Evolutionary conservation across 2,797 vertebrate species (phyloP).

Genomic region (Miichthys miiuy): DNA sequence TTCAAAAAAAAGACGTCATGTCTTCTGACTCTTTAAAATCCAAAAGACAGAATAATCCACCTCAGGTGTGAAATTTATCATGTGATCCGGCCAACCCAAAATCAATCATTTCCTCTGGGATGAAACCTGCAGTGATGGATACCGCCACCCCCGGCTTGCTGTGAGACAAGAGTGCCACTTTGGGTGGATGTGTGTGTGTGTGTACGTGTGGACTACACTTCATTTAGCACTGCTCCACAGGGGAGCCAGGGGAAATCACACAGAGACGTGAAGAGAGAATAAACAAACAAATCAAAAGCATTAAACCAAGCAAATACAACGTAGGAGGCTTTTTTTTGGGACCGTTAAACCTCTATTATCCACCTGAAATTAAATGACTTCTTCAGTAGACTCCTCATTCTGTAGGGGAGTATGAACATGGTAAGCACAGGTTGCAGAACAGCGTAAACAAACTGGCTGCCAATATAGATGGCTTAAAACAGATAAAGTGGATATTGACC

Average conservation of each 20-base stretch:
- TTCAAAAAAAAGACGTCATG: background rate
- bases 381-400: constrained; percentile 53
- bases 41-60: constrained; percentile 43
- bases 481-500: constrained; percentile 49
- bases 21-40: constrained; percentile 15
- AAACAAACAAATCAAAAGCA: constrained; percentile 87
- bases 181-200: constrained; percentile 28
- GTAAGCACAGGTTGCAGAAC: constrained; percentile 49
- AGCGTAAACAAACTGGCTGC: constrained; percentile 41
- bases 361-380: constrained; percentile 75
- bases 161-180: constrained; percentile 52
- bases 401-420: constrained; percentile 35
- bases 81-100: constrained; percentile 46
- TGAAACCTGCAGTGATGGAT: constrained; percentile 62
- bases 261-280: constrained; percentile 71
- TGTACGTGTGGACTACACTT: constrained; percentile 63
- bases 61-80: constrained; percentile 53
- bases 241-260: constrained; percentile 76
- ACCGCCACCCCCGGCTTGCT: constrained; percentile 26
- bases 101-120: constrained; percentile 64
- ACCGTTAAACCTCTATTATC: constrained; percentile 79
- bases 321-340: constrained; percentile 67
- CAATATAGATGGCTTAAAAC: constrained; percentile 18
- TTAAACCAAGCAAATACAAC: constrained; percentile 77
- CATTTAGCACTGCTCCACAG: constrained; percentile 79